Evolutionary conservation across 2,888 invertebrate species (phyloP).

Genomic region (Polyommatus iphigenia): DNA sequence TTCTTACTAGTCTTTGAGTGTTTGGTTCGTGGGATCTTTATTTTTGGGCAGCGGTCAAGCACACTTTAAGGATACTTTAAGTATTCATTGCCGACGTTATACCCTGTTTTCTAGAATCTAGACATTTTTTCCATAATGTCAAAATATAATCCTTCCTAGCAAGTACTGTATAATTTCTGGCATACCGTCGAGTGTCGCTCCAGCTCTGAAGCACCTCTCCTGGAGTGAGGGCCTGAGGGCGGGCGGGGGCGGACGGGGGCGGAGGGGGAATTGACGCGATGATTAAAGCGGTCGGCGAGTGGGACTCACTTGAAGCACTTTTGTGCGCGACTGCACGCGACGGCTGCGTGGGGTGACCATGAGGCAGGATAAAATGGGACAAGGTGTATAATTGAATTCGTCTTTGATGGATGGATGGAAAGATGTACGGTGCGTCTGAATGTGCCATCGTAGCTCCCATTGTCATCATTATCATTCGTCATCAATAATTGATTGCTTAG

Average conservation of each 20-base stretch:
- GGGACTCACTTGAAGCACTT: slow-evolving; percentile 35
- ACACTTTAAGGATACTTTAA: too few relatives aligned
- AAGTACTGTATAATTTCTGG: background rate
- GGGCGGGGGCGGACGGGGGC: background rate
- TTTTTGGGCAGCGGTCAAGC: too few relatives aligned
- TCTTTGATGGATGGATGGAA: too few relatives aligned
- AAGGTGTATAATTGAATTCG: background rate
- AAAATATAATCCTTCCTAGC: background rate
- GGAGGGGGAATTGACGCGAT: slow-evolving; percentile 34
- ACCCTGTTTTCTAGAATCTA: too few relatives aligned
- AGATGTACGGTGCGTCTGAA: too few relatives aligned
- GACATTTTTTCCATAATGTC: too few relatives aligned
- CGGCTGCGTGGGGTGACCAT: slow-evolving; percentile 35
- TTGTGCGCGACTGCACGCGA: slow-evolving; percentile 35
- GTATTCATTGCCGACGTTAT: too few relatives aligned
- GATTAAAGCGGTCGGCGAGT: slow-evolving; percentile 37
- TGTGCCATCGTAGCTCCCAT: too few relatives aligned
- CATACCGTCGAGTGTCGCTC: background rate
- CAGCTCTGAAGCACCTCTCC: slow-evolving; percentile 17
- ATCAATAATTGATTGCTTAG: too few relatives aligned
- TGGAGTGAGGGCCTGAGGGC: background rate
- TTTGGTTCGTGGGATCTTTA: too few relatives aligned
- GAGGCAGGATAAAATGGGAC: background rate
- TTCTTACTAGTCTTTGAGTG: too few relatives aligned
- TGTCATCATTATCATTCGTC: too few relatives aligned